phyloP scores from a whole-genome alignment of 2,113 vertebrate genomes.

The Rhinolophus sinicus region DNA sequence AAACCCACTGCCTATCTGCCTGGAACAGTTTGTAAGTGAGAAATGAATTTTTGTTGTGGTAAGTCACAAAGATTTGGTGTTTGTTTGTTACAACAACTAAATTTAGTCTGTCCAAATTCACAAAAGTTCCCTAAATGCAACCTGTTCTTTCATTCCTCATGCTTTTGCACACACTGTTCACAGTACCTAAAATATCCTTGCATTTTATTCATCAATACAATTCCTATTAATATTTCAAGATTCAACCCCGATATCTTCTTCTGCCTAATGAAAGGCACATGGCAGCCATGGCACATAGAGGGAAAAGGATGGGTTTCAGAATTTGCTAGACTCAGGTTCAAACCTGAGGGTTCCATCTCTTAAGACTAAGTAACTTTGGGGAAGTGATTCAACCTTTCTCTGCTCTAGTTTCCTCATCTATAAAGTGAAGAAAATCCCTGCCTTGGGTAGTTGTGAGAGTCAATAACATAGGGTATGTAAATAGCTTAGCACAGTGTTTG shows the following conservation, averaged over 20 bases:
- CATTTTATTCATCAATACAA: background rate
- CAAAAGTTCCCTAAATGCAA: background rate
- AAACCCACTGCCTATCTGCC: background rate
- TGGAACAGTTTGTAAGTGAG: background rate
- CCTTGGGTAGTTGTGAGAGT: background rate
- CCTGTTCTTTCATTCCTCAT: background rate
- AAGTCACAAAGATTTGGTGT: background rate
- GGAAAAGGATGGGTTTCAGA: background rate
- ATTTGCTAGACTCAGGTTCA: background rate
- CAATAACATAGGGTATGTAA: background rate
- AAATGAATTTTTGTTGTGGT: background rate
- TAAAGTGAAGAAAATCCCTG: background rate
- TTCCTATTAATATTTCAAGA: background rate
- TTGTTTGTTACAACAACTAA: conserved; percentile 1
- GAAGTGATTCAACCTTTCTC: background rate
- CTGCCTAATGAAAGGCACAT: background rate
- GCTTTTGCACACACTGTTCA: background rate
- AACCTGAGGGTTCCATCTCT: background rate
- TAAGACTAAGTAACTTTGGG: background rate
- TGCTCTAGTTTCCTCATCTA: background rate
- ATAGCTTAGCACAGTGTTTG: background rate
- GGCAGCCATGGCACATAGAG: too few relatives aligned
- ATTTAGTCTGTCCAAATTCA: background rate
- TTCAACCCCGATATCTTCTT: background rate
- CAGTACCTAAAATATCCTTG: background rate